Evolutionary conservation across 2,888 invertebrate genomes (phyloP), one percentile per base, ranked within the genome.

Genomic region (Mactromeris polynyma): DNA sequence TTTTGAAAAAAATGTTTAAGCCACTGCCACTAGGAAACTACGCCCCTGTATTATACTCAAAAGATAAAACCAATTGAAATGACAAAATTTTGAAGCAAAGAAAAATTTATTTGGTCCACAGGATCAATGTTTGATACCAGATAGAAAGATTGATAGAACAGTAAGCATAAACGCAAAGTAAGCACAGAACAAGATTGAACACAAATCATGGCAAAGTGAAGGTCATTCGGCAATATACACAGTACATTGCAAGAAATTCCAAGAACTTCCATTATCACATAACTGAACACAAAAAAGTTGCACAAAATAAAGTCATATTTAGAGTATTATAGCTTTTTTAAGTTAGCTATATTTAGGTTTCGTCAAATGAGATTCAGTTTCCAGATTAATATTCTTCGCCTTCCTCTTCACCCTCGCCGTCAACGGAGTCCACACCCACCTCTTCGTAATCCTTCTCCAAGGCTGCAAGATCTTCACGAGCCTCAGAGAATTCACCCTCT

Each of bases 401-500:
- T 40, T 88, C 92, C 14, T 88, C 92, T 17, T 86, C 84, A 21
- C 26, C 73, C 21, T 46, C 87, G 7, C 51, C 92, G 6, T 90
- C 91, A 17, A 89, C 91, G 7, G 94, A 93, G 87, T 95, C 95
- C 73, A 96, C 94, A 9, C 96, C 97, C 46, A 97, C 97, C 93
- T 97, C 97, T 92, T 97, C 97, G 92, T 97, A 97, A 93, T 97
- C 95, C 78, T 94, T 94, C 86, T 94, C 94, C 36, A 98, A 17
- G 93, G 97, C 97, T 7, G 97, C 97, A 91, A 98, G 97, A 97
- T 98, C 98, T 96, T 98, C 98, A 7, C 98, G 97, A 0, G 98
- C 98, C 95, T 98, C 98, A 0, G 98, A 98, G 97, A 98, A 98
- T 98, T 98, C 98, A 92, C 98, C 98, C 96, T 96, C 96, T 90